Evolutionary conservation across 37 sponge, comb jelly and placozoan species (phyloP), one percentile per base, ranked within the genome.

Genomic region (Amphimedon queenslandica): DNA sequence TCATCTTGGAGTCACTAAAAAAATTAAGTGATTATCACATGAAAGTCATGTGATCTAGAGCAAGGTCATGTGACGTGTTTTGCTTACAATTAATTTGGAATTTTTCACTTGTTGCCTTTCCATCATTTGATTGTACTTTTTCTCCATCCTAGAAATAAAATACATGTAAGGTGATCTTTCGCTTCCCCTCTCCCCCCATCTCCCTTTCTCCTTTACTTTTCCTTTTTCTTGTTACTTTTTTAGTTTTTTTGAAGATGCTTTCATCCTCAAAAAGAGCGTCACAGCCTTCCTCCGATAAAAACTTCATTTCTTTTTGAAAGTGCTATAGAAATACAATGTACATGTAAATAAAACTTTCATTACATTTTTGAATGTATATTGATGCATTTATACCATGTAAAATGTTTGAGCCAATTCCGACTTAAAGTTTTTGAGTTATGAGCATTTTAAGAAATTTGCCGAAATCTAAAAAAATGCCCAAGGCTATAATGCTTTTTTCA

Each of bases 401-500:
- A 47, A 8, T 18, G 78, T 86, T 28, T 71, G 25, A 39, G 76
- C 76, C 58, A 79, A 77, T 2, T 60, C 37, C 5, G 21, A 33
- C 70, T 55, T 75, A 87, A 66, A 13, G n/a, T 40, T 84, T 51
- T 88, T 88, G 63, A 88, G 92, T 41, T 83, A 87, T 64, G 79
- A 72, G 90, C 82, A 6, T 42, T 4, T 51, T 0, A 63, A n/a
- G n/a, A n/a, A n/a, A n/a, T n/a, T n/a, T n/a, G n/a, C n/a, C n/a
- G n/a, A n/a, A n/a, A n/a, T n/a, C n/a, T n/a, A n/a, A n/a, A n/a
- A n/a, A n/a, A n/a, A n/a, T n/a, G n/a, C n/a, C n/a, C n/a, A n/a
- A n/a, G n/a, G n/a, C n/a, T n/a, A n/a, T n/a, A n/a, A 82, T 90
- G 82, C 57, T 86, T 58, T 85, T 93, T 97, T 84, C 87, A 2